Conservation (phyloP, 2,113 vertebrate species). For the Engraulis encrasicolus region DNA sequence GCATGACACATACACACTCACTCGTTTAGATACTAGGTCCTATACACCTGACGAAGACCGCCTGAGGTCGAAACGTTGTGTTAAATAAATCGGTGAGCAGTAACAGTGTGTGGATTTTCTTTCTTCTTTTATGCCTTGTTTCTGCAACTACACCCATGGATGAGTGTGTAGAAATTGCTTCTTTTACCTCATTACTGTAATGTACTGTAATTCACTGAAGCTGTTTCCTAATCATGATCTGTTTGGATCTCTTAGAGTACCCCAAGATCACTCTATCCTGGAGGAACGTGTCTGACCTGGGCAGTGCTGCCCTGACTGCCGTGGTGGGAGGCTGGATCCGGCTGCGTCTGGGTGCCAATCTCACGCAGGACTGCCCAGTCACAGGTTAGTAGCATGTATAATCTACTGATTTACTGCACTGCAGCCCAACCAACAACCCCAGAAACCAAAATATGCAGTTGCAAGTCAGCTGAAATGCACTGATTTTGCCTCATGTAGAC, state of each 20-base stretch:
- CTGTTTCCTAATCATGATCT: background rate
- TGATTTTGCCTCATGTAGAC: background rate
- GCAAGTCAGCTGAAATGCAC: too few species aligned
- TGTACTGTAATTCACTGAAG: too few species aligned
- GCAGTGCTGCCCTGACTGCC: conserved; percentile 58
- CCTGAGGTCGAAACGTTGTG: too few species aligned
- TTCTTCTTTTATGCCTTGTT: too few species aligned
- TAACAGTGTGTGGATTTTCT: too few species aligned
- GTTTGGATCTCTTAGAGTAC: conserved; percentile 63
- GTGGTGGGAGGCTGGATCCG: conserved; percentile 77
- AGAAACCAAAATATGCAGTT: too few species aligned
- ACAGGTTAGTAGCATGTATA: conserved; percentile 78
- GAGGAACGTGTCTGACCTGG: conserved; percentile 73
- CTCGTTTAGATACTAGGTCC: background rate
- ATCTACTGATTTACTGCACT: too few species aligned
- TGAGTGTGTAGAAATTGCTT: too few species aligned
- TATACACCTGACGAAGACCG: background rate
- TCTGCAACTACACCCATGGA: too few species aligned
- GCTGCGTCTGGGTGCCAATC: conserved; percentile 66
- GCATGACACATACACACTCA: background rate
- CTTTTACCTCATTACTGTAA: too few species aligned
- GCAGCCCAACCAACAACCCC: too few species aligned
- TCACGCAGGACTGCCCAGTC: conserved; percentile 82
- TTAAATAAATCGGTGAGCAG: too few species aligned
- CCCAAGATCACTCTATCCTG: conserved; percentile 76